Evolutionary conservation across 2,113 vertebrate genomes (phyloP), one percentile per base, ranked within the genome.

Genomic region (Grus americana): DNA sequence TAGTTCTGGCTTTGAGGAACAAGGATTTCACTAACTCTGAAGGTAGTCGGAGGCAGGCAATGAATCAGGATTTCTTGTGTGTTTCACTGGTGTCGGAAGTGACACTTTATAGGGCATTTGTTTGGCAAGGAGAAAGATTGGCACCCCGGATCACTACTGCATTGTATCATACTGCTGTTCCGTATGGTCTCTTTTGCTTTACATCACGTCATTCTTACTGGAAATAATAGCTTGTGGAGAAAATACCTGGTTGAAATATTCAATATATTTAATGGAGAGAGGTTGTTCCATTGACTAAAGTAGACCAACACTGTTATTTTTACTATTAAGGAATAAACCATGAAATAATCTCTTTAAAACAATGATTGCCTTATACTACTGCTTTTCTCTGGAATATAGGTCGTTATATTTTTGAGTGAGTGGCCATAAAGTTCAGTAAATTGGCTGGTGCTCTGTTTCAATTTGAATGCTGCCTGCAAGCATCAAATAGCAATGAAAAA

Each of bases 11-110:
- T 68, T 26, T 52, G 85, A 50, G 32, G 59, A 71, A 1, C 2
- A 18, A 54, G 42, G 92, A 3, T 50, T 91, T 81, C 26, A 2
- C 10, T 24, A 0, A 1, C 15, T 32, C n/a, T 42, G 26, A 2
- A 30, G 61, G 61, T 9, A n/a, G 18, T 8, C 0, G 0, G 59
- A 36, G 54, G 34, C 40, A 52, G 83, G 58, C 23, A 36, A 6
- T 7, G 42, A 30, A 1, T 61, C 13, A 23, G 15, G 40, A 5
- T 36, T 47, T 32, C 49, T 44, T 63, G 8, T 46, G 67, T 36
- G 5, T 40, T 68, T 44, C 32, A 5, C 40, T 42, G 29, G 0
- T 2, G 0, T 3, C 1, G 0, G 47, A 84, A 72, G 42, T 14
- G 55, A 17, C 15, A 1, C 47, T 18, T 65, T 21, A 1, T 20